Base-by-base conservation (phyloP, 1,140 invertebrate genomes). In the Drosophila pallidifrons region DNA sequence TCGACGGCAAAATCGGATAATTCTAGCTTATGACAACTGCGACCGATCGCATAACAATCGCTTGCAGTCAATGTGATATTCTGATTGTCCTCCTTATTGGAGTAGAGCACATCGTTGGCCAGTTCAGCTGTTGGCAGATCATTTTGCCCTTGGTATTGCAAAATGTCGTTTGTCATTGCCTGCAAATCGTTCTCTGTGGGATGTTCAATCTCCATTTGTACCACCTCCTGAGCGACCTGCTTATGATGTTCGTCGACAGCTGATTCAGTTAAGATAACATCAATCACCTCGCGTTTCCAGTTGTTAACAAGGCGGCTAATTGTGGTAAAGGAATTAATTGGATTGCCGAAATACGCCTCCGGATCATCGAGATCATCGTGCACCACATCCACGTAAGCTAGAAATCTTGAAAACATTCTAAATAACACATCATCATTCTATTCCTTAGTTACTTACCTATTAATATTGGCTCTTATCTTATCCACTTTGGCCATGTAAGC, bases 1-100 rank as follows among this genome's bases (percentile, higher is more conserved):
- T 97, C 93, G 0, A 97, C 94, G 0, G 98, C 97, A 87, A 98
- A 98, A 77, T 97, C 96, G 92, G 96, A 97, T 92, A 99, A 97
- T 13, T 96, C 95, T 67, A 96, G 95, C 86, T 97, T 96, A 93
- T 99, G 99, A 3, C 97, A 95, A 80, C 97, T 95, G 60, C 96
- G 94, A 7, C 98, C 99, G 11, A 99, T 94, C 93, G 99, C 97
- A 93, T 97, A 99, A 91, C 98, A 99, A 92, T 99, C 99, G 54
- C 96, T 95, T 4, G 97, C 97, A 94, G 93, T 93, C 92, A 96
- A 93, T 41, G 94, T 93, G 0, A 92, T 82, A 81, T 93, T 92
- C 96, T 74, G 3, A 8, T 55, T 25, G 4, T 16, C 32, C 60
- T 95, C 6, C 95, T 94, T 2, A 96, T 97, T 85, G 96, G 95